Conservation (phyloP, 2,113 vertebrate genomes). For the Gavia stellata region DNA sequence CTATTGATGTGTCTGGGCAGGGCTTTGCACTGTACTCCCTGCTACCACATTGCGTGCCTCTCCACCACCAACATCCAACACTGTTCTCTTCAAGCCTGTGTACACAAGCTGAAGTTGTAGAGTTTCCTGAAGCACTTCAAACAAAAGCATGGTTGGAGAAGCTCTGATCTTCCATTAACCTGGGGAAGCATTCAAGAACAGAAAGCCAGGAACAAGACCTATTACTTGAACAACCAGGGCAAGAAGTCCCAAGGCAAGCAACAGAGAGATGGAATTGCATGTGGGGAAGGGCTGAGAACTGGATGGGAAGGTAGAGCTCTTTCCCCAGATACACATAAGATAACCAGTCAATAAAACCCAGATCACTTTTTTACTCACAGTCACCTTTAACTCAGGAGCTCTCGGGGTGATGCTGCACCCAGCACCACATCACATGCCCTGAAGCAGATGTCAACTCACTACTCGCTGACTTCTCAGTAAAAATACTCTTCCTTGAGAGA, state of each 20-base stretch:
- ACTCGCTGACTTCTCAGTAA: background rate
- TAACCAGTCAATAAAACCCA: background rate
- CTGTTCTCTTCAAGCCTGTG: background rate
- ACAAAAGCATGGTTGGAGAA: background rate
- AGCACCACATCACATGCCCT: background rate
- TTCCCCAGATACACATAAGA: background rate
- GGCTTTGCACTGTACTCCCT: background rate
- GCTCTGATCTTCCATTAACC: background rate
- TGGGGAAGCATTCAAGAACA: background rate
- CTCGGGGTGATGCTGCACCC: background rate
- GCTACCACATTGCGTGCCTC: background rate
- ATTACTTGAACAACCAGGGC: background rate
- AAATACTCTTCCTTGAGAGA: background rate
- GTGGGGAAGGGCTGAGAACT: background rate
- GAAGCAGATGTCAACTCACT: background rate
- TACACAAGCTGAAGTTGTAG: fast-evolving
- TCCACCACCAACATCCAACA: background rate
- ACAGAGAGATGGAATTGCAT: background rate
- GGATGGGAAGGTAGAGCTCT: background rate
- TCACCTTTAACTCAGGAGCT: background rate
- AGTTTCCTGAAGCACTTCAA: background rate
- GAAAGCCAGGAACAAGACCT: background rate
- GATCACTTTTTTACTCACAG: background rate
- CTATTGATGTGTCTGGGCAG: background rate
- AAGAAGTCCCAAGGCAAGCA: background rate